These are phyloP conservation scores for Okapia johnstoni DNA, from an alignment of 2,113 vertebrate species.

Conservation along the genomic window DNA sequence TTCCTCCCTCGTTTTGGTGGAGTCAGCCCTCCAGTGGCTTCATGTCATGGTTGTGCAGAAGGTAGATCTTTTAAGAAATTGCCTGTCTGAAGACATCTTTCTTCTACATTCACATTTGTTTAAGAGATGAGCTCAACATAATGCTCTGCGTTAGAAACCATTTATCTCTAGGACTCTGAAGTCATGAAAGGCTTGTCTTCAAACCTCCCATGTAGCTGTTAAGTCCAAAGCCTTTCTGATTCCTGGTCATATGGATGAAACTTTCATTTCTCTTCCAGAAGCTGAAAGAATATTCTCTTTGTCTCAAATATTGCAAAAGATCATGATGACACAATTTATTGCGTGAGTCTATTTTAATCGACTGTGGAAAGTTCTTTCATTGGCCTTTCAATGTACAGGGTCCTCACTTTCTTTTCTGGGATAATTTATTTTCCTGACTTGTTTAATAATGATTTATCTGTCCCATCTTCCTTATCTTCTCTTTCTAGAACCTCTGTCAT, in stretches of 20 bases:
- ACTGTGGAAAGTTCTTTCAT: background rate
- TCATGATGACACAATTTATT: background rate
- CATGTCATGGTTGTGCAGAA: background rate
- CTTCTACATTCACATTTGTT: background rate
- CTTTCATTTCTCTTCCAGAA: background rate
- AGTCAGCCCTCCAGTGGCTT: background rate
- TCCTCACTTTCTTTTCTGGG: background rate
- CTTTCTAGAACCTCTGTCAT: background rate
- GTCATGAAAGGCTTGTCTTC: background rate
- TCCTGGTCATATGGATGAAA: background rate
- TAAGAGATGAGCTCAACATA: background rate
- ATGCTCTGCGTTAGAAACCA: background rate
- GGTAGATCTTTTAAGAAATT: background rate
- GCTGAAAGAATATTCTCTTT: background rate
- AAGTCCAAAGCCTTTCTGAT: background rate
- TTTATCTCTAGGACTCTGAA: background rate
- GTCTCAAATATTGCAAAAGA: background rate
- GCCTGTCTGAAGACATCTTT: background rate
- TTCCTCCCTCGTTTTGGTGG: background rate
- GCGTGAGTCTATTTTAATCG: background rate
- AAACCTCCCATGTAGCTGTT: background rate
- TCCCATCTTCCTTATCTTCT: background rate
- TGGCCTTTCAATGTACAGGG: background rate
- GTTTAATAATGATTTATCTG: background rate
- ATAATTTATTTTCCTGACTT: background rate